Evolutionary conservation across 2,888 invertebrate genomes (phyloP), one percentile per base, ranked within the genome.

Genomic region (Netelia inedita): DNA sequence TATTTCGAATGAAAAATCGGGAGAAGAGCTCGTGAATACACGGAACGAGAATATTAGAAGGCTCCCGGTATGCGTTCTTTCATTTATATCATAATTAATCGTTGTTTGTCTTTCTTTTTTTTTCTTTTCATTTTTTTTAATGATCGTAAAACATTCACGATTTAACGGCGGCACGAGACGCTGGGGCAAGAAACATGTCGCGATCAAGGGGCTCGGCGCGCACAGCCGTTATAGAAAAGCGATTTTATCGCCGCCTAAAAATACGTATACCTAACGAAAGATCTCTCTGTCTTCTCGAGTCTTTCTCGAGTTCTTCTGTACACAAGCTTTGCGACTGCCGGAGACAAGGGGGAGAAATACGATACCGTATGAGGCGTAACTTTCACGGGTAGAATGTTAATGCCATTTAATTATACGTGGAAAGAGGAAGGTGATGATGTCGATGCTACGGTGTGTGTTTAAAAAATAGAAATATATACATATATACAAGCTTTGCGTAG

Each of bases 391-490:
- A 86, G 90, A 88, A 90, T 89, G 89, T 90, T 90, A 91, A 92
- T 89, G 90, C 87, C 87, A 87, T 90, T 90, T 92, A 92, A 92
- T 91, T 92, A 91, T 90, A 89, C 85, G 88, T 89, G 87, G 89
- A 90, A 89, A 79, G 55, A 23, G 75, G 53, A 71, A 76, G 82
- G 82, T 76, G 72, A 65, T 82, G 76, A 71, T 50, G 82, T 28
- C 16, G 11, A 11, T 83, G 85, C 79, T 69, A 53, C 46, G 76
- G 66, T 63, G 74, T 23, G 66, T 57, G 66, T 66, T 41, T 41
- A 41, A 43, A 53, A 66, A 43, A 53, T 57, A 74, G 41, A 74
- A 23, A 46, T 6, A 46, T 46, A 46, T 63, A 59, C n/a, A 59
- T 50, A 74, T 74, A 43, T 43, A 23, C 41, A 61, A 28, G 46